phyloP scores from a whole-genome alignment of 2,113 vertebrate genomes.

The Lamprotornis superbus region DNA sequence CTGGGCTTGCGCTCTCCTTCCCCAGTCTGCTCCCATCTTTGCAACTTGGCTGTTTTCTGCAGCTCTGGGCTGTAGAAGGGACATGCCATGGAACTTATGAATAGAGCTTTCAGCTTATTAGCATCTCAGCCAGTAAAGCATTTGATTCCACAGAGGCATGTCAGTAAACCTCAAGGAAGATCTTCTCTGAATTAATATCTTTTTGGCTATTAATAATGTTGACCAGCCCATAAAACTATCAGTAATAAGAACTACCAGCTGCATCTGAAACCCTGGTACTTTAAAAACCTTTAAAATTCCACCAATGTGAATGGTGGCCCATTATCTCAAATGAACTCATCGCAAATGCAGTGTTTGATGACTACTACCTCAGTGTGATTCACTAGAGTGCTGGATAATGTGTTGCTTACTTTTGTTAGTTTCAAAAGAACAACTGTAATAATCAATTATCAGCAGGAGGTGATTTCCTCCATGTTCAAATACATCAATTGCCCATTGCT shows the following conservation, averaged over 20 bases:
- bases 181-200: not conserved
- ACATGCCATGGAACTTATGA: accelerated
- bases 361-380: slow-evolving; percentile 21
- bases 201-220: not conserved
- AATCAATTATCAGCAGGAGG: slow-evolving; percentile 43
- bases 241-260: not conserved
- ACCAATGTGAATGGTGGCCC: not conserved
- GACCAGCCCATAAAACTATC: not conserved
- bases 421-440: slow-evolving; percentile 45
- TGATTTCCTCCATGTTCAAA: slow-evolving; percentile 26
- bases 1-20: not conserved
- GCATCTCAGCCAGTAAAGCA: not conserved
- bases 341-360: not conserved
- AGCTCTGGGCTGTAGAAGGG: not conserved
- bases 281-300: not conserved
- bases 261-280: not conserved
- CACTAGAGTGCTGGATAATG: slow-evolving; percentile 12
- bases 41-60: not conserved
- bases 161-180: not conserved
- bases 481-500: slow-evolving; percentile 25
- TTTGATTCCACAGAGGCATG: not conserved
- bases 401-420: slow-evolving; percentile 31
- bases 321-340: not conserved
- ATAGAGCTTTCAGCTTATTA: not conserved
- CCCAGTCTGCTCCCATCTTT: not conserved